These are phyloP conservation scores for Eleutherodactylus coqui DNA, from an alignment of 2,797 vertebrate genomes.

Conservation along the genomic window DNA sequence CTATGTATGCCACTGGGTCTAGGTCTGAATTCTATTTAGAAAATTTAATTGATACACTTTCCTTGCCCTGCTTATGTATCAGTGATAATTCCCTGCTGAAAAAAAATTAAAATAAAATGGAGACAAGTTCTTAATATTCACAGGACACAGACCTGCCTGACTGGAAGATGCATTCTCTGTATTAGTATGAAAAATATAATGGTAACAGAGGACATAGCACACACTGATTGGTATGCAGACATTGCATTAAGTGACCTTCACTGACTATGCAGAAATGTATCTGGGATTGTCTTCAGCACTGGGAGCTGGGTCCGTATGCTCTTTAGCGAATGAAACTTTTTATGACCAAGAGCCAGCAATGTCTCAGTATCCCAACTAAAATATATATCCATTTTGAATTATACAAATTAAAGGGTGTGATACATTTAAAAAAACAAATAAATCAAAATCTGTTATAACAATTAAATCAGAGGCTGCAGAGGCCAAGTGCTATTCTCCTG, in stretches of 20 bases:
- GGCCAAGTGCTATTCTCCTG: too few species aligned
- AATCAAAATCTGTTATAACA: too few species aligned
- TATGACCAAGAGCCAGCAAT: background rate
- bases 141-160: slow-evolving; percentile 35
- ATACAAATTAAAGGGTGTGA: too few species aligned
- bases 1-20: too few species aligned
- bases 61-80: background rate
- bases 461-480: too few species aligned
- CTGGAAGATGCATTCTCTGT: slow-evolving; percentile 30
- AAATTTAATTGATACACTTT: background rate
- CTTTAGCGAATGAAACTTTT: background rate
- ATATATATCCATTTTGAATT: background rate
- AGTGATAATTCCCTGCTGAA: slow-evolving; percentile 35
- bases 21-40: background rate
- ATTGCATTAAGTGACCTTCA: slow-evolving; percentile 41
- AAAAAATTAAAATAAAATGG: slow-evolving; percentile 49
- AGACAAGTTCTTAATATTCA: slow-evolving; percentile 51
- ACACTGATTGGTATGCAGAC: slow-evolving; percentile 47
- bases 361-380: background rate
- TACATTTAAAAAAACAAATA: too few species aligned
- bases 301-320: background rate
- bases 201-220: slow-evolving; percentile 19
- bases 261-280: slow-evolving; percentile 36
- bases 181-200: slow-evolving; percentile 45
- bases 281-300: slow-evolving; percentile 9